Conservation (phyloP, 2,888 invertebrate species). For the Marronus borbonicus region DNA sequence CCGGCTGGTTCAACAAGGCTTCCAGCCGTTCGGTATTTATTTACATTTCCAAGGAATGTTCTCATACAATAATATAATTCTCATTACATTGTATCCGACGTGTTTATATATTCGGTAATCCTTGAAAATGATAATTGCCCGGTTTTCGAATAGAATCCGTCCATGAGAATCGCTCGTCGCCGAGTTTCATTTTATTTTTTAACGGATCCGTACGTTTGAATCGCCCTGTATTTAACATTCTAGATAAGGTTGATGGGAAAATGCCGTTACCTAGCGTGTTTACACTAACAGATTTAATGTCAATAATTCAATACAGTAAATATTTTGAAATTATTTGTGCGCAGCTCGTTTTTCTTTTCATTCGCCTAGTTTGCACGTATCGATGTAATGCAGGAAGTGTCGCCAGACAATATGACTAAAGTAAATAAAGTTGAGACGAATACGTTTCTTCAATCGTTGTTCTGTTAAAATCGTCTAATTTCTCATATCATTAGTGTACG, state of each 20-base stretch:
- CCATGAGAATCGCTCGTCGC: no score
- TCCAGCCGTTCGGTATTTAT: slow-evolving; percentile 28
- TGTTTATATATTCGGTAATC: no score
- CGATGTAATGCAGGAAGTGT: slow-evolving; percentile 31
- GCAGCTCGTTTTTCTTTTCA: background rate
- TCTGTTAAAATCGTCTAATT: slow-evolving; percentile 10
- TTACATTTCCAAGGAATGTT: slow-evolving; percentile 1
- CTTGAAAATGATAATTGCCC: no score
- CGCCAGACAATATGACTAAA: slow-evolving; percentile 27
- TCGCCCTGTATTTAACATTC: background rate
- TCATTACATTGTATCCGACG: background rate
- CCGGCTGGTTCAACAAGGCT: slow-evolving; percentile 35
- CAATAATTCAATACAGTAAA: slow-evolving; percentile 38
- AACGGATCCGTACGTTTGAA: no score
- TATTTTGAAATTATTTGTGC: slow-evolving; percentile 36
- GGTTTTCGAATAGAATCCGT: no score
- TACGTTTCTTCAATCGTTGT: background rate
- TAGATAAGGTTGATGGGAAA: slow-evolving; percentile 8
- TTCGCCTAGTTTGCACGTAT: background rate
- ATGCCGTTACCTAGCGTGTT: slow-evolving; percentile 26
- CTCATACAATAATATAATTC: background rate
- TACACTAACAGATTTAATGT: slow-evolving; percentile 28
- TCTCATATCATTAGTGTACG: background rate
- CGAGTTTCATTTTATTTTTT: no score
- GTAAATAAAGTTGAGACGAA: slow-evolving; percentile 14